Evolutionary conservation across 2,888 invertebrate genomes (phyloP), one percentile per base, ranked within the genome.

Genomic region (Ophion costatus): DNA sequence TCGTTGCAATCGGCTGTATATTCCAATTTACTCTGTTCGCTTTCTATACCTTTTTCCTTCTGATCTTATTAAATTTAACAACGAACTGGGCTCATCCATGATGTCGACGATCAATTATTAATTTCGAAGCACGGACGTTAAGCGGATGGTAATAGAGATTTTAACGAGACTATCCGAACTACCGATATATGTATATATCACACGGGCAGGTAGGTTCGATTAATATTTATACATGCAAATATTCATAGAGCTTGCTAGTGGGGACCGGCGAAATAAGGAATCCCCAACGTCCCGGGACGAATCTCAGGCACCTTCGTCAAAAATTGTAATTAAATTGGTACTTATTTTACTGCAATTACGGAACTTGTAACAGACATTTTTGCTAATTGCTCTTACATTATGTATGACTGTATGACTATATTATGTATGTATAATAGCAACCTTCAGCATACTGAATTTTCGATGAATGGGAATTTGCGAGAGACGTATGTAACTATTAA

Each of bases 81-180:
- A 69, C n/a, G 33, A 75, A 63, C 74, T 42, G 17, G 14, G 51
- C 51, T 51, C 51, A 51, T 51, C 74, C 63, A 67, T 4, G n/a
- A 79, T 79, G 57, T 74, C 74, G 17, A 74, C 70, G 45, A 70
- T 82, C 67, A 79, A 51, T 73, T 51, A 79, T 29, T 79, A 45
- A 69, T 64, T 78, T 51, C 63, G 74, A 24, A 22, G 63, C 63
- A 45, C 66, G 57, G 73, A 22, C 63, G 22, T 56, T 38, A 64
- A 76, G 63, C 75, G 56, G 11, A 82, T 71, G 77, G 64, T 71
- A 77, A 77, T 78, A 67, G 56, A 79, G 67, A 45, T 64, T 70
- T 78, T 70, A 79, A 83, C 82, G 74, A 74, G 78, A 51, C 59
- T 33, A 57, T 29, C 33, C 6, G 51, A 33, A 51, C 17, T 14